These are phyloP conservation scores for Drosophila tsacasi DNA, from an alignment of 1,140 invertebrate species.

Conservation along the genomic window DNA sequence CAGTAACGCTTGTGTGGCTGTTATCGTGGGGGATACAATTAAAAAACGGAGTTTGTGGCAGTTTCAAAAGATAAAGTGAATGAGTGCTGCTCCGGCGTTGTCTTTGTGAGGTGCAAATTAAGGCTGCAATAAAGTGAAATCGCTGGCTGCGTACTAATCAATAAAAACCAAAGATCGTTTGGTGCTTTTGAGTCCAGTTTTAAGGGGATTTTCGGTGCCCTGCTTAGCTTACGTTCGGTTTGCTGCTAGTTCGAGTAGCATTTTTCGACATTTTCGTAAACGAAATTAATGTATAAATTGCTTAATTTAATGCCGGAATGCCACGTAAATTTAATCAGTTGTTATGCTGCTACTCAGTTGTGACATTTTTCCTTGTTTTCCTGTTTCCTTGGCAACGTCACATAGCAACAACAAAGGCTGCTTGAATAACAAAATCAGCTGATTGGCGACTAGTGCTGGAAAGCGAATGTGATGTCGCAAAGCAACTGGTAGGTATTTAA, in stretches of 20 bases:
- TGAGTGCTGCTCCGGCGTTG: conserved; percentile 1
- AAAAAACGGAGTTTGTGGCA: not conserved
- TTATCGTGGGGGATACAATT: not conserved
- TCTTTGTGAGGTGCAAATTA: conserved; percentile 15
- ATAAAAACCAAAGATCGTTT: conserved; percentile 15
- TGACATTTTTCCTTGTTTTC: conserved; percentile 56
- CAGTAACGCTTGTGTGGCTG: conserved; percentile 3
- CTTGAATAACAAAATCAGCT: conserved; percentile 58
- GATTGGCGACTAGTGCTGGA: conserved; percentile 34
- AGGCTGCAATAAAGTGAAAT: conserved; percentile 17
- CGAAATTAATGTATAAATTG: not conserved
- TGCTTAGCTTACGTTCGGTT: conserved; percentile 54
- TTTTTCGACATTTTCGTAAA: conserved; percentile 58
- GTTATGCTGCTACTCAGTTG: conserved; percentile 55
- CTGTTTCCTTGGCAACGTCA: conserved; percentile 40
- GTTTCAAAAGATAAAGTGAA: conserved; percentile 15
- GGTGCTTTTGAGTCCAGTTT: conserved; percentile 2
- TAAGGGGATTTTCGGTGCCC: not conserved
- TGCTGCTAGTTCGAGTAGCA: conserved; percentile 45
- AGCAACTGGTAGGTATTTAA: conserved; percentile 28
- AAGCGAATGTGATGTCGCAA: not conserved
- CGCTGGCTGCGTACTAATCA: conserved; percentile 41
- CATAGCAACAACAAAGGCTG: conserved; percentile 63
- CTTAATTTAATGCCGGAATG: not conserved
- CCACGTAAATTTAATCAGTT: conserved; percentile 68